A percentile compares a stretch with the other conserved stretches of the same genome.
phyloP scores from a whole-genome alignment of 2,113 vertebrate genomes.

The Rhodinocichla rosea region DNA sequence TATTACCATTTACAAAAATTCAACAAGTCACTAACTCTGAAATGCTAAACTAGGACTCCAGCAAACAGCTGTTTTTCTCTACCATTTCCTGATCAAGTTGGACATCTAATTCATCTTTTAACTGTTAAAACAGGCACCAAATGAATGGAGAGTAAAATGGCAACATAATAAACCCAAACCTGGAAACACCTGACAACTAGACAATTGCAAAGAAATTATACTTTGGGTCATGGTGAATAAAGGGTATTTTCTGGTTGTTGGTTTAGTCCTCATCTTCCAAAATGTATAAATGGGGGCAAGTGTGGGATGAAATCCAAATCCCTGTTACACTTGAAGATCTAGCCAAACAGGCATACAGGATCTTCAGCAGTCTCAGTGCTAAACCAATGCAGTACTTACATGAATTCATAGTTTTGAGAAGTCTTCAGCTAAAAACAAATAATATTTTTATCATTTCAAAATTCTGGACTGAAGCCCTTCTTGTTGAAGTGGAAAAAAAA shows the following conservation, averaged over 20 bases:
- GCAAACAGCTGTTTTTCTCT: constrained; percentile 42
- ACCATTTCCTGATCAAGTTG: not conserved
- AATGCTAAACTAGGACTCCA: constrained; percentile 54
- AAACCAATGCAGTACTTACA: not conserved
- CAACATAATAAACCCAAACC: not conserved
- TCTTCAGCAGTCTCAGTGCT: not conserved
- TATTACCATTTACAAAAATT: constrained; percentile 61
- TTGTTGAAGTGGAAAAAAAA: not conserved
- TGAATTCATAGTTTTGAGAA: not conserved
- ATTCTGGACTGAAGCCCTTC: not conserved
- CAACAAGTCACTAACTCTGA: constrained; percentile 42
- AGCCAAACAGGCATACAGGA: not conserved
- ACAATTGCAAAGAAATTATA: not conserved
- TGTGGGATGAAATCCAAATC: not conserved
- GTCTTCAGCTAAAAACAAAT: constrained; percentile 17
- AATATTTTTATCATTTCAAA: not conserved
- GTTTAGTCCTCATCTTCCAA: constrained; percentile 35
- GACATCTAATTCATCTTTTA: constrained; percentile 1
- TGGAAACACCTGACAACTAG: not conserved
- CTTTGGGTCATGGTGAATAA: not conserved
- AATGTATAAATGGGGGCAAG: not conserved
- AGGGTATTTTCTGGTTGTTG: not conserved
- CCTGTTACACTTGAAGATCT: constrained; percentile 12
- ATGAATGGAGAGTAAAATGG: not conserved
- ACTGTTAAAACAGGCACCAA: constrained; percentile 24